These are phyloP conservation scores for Origma solitaria DNA, from an alignment of 2,113 vertebrate genomes.

Conservation along the genomic window DNA sequence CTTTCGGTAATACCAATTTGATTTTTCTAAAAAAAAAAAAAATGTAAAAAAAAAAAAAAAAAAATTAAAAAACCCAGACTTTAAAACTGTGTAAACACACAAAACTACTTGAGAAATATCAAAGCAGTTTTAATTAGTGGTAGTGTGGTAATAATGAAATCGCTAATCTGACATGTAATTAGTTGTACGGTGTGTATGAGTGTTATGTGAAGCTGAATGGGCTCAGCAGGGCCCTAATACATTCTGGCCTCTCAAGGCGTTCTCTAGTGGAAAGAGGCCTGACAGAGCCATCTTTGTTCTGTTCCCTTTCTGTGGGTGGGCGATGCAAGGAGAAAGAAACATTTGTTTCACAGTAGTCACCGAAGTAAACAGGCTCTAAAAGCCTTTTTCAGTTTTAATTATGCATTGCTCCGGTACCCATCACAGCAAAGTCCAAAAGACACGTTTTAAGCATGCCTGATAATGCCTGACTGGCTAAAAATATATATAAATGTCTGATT, in stretches of 20 bases:
- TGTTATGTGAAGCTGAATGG: conserved; percentile 79
- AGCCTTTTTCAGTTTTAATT: conserved; percentile 76
- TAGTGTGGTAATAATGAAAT: conserved; percentile 89
- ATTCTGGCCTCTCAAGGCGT: conserved; percentile 85
- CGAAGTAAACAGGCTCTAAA: conserved; percentile 86
- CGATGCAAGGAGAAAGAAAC: conserved; percentile 81
- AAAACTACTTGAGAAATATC: conserved; percentile 86
- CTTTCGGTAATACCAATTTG: background rate
- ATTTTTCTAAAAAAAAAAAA: background rate
- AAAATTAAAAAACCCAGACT: background rate
- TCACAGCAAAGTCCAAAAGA: conserved; percentile 46
- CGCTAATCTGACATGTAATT: conserved; percentile 92
- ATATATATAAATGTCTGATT: background rate
- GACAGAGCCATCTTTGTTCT: conserved; percentile 92
- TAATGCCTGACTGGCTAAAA: conserved; percentile 51
- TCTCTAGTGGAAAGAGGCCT: conserved; percentile 82
- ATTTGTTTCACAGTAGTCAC: conserved; percentile 85
- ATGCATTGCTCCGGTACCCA: conserved; percentile 67
- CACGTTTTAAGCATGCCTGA: conserved; percentile 21
- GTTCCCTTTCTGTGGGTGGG: conserved; percentile 88
- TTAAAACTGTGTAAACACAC: conserved; percentile 77
- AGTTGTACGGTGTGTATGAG: conserved; percentile 79
- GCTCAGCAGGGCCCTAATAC: conserved; percentile 84
- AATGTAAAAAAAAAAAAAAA: background rate
- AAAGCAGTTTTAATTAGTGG: conserved; percentile 91